phyloP scores from a whole-genome alignment of 1,140 invertebrate genomes.

The Hyles euphorbiae region DNA sequence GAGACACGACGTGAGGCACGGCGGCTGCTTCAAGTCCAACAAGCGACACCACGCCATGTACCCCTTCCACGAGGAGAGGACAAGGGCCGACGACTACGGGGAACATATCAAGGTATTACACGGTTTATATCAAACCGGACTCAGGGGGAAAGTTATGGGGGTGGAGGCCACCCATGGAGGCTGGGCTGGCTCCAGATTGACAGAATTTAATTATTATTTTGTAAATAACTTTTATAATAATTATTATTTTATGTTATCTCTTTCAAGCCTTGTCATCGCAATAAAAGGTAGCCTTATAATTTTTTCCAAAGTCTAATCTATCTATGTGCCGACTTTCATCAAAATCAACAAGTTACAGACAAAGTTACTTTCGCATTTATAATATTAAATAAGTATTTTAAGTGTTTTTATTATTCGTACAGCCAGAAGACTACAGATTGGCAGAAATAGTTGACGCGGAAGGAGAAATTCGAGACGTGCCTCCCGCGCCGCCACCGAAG shows the following conservation, averaged over 20 bases:
- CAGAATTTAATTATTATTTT: too few species aligned
- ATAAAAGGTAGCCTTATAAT: too few species aligned
- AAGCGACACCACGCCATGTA: conserved; percentile 98
- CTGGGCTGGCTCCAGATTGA: too few species aligned
- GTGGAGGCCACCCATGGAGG: too few species aligned
- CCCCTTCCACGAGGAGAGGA: conserved; percentile 93
- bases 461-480: conserved; percentile 86
- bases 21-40: conserved; percentile 92
- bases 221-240: too few species aligned
- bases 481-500: conserved; percentile 76
- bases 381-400: neutral
- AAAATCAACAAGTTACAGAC: too few species aligned
- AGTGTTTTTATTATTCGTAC: conserved; percentile 29
- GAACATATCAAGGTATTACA: conserved; percentile 85
- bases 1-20: conserved; percentile 81
- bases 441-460: conserved; percentile 80
- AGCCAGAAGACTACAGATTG: conserved; percentile 92
- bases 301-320: too few species aligned
- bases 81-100: conserved; percentile 96
- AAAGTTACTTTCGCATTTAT: conserved; percentile 8
- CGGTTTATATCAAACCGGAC: too few species aligned
- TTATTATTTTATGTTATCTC: too few species aligned
- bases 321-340: too few species aligned
- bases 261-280: too few species aligned
- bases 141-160: too few species aligned